Conservation (phyloP, 2,113 vertebrate genomes). For the Myotis davidii region DNA sequence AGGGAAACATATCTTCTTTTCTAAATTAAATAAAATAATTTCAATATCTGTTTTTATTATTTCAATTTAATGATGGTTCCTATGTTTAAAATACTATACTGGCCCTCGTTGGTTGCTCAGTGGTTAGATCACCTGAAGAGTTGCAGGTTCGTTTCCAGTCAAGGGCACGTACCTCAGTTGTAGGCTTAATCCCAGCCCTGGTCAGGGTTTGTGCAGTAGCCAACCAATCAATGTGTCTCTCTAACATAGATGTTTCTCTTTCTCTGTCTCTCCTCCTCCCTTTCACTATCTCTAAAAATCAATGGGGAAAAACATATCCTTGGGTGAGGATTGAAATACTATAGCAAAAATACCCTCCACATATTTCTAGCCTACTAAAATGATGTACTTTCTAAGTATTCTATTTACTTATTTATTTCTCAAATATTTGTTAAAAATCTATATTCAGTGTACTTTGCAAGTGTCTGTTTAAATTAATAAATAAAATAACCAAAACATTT, state of each 20-base stretch:
- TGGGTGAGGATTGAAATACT: no score
- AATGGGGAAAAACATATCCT: no score
- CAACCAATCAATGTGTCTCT: no score
- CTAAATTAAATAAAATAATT: slow-evolving; percentile 18
- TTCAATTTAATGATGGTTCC: not conserved
- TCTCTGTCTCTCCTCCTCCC: no score
- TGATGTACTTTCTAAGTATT: not conserved
- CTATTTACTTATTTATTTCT: slow-evolving; percentile 27
- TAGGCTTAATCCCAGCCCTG: no score
- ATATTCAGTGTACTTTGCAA: not conserved
- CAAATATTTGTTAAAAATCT: slow-evolving; percentile 58
- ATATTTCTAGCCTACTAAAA: slow-evolving; percentile 36
- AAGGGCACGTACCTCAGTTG: no score
- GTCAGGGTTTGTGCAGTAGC: no score
- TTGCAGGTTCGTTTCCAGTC: no score
- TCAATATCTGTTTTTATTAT: slow-evolving; percentile 45
- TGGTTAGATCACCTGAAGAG: no score
- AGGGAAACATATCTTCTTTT: not conserved
- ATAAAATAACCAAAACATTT: slow-evolving; percentile 10
- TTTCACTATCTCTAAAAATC: no score
- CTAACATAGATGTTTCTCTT: no score
- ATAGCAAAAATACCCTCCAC: not conserved
- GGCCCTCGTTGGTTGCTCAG: no score
- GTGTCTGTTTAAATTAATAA: slow-evolving; percentile 44
- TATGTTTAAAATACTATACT: not conserved